A percentile compares a stretch with the other conserved stretches of the same genome.
phyloP scores from a whole-genome alignment of 2,888 invertebrate genomes.

The Cancer borealis region DNA sequence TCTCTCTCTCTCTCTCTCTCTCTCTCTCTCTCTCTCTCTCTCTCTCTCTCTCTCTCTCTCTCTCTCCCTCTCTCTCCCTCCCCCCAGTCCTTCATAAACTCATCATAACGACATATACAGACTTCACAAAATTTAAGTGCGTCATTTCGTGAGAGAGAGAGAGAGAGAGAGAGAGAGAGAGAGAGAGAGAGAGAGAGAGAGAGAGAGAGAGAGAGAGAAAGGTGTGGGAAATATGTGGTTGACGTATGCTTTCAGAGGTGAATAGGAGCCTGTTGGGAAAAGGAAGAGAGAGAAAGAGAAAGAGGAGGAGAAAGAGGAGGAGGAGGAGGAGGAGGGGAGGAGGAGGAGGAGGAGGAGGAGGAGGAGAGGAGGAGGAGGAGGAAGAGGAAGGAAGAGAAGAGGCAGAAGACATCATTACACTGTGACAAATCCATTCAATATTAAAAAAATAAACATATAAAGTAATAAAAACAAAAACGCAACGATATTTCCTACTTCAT shows the following conservation, averaged over 20 bases:
- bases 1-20: not conserved
- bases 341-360: not conserved
- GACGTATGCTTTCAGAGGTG: not conserved
- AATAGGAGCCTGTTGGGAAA: not conserved
- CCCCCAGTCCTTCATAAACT: not conserved
- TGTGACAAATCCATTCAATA: not conserved
- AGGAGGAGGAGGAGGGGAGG: not conserved
- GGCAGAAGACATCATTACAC: not conserved
- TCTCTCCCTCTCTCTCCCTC: not conserved
- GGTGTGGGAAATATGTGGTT: not conserved
- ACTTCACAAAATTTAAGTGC: slow-evolving; percentile 33
- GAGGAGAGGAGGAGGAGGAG: not conserved
- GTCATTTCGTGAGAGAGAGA: not conserved
- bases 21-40: slow-evolving; percentile 10
- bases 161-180: not conserved
- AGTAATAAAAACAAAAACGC: not conserved
- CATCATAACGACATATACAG: not conserved
- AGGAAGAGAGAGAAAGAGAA: not conserved
- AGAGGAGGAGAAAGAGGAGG: not conserved
- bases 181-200: not conserved
- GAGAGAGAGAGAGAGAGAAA: not conserved
- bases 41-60: not conserved
- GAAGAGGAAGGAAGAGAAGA: not conserved
- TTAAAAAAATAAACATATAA: not conserved
- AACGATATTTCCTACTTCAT: no score